Evolutionary conservation across 2,113 vertebrate species (phyloP).

Genomic region (Aegithalos caudatus): DNA sequence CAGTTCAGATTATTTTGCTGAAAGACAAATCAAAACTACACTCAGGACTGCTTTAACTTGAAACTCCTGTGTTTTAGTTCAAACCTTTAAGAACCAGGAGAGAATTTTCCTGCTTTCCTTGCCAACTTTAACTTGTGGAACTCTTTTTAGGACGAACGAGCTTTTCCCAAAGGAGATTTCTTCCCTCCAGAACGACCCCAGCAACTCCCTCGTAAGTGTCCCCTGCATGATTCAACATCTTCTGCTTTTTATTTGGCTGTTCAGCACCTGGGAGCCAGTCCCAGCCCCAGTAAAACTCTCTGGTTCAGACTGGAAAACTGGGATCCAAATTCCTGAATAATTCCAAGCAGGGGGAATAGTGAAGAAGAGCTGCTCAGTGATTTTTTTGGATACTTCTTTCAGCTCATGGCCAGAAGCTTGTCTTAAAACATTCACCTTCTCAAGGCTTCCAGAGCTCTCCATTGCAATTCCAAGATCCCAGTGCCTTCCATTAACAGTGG

Average conservation of each 20-base stretch:
- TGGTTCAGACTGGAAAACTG: background rate
- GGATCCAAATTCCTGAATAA: background rate
- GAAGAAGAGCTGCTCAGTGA: background rate
- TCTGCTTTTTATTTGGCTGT: background rate
- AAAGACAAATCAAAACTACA: background rate
- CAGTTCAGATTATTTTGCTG: background rate
- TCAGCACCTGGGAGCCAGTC: background rate
- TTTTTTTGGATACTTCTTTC: background rate
- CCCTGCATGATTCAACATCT: background rate
- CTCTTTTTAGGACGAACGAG: conserved; percentile 87
- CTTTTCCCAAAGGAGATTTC: conserved; percentile 92
- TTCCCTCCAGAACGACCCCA: conserved; percentile 87
- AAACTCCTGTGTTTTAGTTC: background rate
- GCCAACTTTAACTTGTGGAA: background rate
- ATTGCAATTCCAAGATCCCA: background rate
- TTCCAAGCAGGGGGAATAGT: background rate
- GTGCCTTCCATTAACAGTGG: background rate
- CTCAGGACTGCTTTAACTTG: background rate
- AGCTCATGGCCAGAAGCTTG: conserved; percentile 18
- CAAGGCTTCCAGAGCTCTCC: background rate
- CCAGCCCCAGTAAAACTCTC: background rate
- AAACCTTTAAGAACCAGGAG: too few species aligned
- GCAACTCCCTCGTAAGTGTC: conserved; percentile 90
- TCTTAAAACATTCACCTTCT: background rate
- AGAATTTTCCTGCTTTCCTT: background rate